A percentile compares a stretch with the other conserved stretches of the same genome.
Evolutionary conservation across 2,888 invertebrate genomes (phyloP).

Genomic region (Lasioglossum figueresi): DNA sequence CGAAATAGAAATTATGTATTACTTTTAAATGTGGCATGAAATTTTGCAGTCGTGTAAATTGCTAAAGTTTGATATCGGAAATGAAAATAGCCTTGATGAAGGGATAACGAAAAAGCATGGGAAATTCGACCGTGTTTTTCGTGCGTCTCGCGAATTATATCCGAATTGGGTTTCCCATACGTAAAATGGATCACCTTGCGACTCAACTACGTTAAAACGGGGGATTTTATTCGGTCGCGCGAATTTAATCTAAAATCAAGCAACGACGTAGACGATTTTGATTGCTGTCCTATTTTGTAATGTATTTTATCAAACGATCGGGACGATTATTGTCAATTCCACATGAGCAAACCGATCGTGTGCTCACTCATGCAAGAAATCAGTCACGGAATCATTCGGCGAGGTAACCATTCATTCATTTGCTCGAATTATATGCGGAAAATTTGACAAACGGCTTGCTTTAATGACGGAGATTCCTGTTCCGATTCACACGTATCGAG

Average conservation of each 20-base stretch:
- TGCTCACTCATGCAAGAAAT: neutral
- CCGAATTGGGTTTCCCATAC: neutral
- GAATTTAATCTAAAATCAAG: conserved; percentile 22
- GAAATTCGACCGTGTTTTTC: neutral
- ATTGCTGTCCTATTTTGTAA: conserved; percentile 12
- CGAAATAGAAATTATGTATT: neutral
- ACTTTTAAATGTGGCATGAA: neutral
- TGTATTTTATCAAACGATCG: neutral
- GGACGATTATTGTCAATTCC: neutral
- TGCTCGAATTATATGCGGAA: neutral
- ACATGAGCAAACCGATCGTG: neutral
- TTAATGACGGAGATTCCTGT: neutral
- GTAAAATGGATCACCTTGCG: neutral
- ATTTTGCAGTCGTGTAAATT: neutral
- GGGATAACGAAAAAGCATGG: neutral
- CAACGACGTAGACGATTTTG: conserved; percentile 41
- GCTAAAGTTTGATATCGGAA: neutral
- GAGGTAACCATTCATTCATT: neutral
- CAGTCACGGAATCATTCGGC: neutral
- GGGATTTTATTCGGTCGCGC: neutral
- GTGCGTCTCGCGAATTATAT: conserved; percentile 8
- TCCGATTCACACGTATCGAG: neutral
- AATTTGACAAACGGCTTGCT: neutral
- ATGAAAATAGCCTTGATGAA: neutral
- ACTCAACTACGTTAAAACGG: conserved; percentile 8